These are phyloP conservation scores for Eumeta japonica DNA, from an alignment of 1,140 invertebrate genomes.

Conservation along the genomic window DNA sequence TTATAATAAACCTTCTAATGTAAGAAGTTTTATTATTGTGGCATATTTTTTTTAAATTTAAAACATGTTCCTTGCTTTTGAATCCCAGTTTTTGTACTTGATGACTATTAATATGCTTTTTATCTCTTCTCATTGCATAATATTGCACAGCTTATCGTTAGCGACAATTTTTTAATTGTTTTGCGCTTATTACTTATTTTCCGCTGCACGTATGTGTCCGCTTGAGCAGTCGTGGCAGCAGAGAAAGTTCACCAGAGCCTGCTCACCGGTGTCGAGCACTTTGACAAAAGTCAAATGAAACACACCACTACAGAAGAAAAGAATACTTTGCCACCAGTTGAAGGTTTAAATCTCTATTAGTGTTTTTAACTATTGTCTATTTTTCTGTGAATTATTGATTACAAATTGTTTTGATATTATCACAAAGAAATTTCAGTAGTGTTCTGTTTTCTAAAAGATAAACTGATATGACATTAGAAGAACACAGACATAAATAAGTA, in stretches of 20 bases:
- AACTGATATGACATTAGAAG: no score
- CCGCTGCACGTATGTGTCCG: slow-evolving; percentile 37
- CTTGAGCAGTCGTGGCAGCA: slow-evolving; percentile 62
- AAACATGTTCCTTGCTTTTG: no score
- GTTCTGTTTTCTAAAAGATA: no score
- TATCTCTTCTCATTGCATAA: no score
- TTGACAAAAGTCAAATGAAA: slow-evolving; percentile 71
- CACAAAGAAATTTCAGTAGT: no score
- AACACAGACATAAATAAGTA: no score
- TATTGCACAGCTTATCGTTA: no score
- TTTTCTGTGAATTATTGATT: slow-evolving; percentile 15
- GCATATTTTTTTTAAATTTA: no score
- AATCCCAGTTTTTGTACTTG: no score
- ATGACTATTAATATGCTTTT: no score
- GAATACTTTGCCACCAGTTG: slow-evolving; percentile 71
- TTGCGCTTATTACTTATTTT: slow-evolving; percentile 7
- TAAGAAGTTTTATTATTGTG: neutral
- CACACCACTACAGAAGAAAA: slow-evolving; percentile 75
- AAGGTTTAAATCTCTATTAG: slow-evolving; percentile 50
- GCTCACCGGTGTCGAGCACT: slow-evolving; percentile 69
- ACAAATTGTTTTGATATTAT: no score
- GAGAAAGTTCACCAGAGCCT: slow-evolving; percentile 70
- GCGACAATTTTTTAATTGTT: no score
- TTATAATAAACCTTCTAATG: neutral
- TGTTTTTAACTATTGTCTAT: slow-evolving; percentile 12